Percentiles rank a stretch among this genome's conserved stretches.
These are phyloP conservation scores for Ophiothrix spiculata DNA, from an alignment of 35 echinoderm and acorn worm species.

Conservation along the genomic window DNA sequence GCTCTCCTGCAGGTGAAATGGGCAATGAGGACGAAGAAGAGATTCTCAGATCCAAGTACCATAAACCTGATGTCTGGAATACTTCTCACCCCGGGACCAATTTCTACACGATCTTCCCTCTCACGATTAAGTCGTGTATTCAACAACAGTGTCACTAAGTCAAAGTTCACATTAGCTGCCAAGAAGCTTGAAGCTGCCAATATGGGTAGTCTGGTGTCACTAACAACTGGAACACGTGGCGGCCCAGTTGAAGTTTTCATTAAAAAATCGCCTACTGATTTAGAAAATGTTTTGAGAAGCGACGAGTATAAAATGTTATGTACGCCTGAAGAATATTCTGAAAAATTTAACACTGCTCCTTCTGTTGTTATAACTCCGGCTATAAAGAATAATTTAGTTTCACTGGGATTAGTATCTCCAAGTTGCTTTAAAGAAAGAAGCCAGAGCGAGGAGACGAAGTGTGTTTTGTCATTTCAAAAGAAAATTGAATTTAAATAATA, in stretches of 20 bases:
- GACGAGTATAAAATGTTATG: background rate
- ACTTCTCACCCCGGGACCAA: background rate
- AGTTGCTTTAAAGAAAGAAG: background rate
- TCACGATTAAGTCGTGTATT: background rate
- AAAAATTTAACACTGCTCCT: background rate
- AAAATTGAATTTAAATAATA: no score
- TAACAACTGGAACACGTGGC: background rate
- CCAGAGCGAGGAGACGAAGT: background rate
- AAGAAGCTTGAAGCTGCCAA: background rate
- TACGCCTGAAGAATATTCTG: background rate
- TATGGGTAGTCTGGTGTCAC: background rate
- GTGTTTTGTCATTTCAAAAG: no score
- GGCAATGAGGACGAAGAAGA: no score
- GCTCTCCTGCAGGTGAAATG: no score
- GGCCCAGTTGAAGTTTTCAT: background rate
- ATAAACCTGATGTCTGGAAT: background rate
- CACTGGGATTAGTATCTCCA: background rate
- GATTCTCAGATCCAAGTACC: background rate
- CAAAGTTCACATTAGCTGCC: background rate
- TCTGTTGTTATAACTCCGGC: background rate
- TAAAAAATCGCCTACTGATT: background rate
- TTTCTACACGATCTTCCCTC: background rate
- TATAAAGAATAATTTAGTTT: background rate
- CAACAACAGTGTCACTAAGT: background rate
- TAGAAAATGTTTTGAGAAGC: background rate